These are phyloP conservation scores for Apostichopus parvimensis DNA, from an alignment of 35 echinoderm and acorn worm genomes.

Conservation along the genomic window DNA sequence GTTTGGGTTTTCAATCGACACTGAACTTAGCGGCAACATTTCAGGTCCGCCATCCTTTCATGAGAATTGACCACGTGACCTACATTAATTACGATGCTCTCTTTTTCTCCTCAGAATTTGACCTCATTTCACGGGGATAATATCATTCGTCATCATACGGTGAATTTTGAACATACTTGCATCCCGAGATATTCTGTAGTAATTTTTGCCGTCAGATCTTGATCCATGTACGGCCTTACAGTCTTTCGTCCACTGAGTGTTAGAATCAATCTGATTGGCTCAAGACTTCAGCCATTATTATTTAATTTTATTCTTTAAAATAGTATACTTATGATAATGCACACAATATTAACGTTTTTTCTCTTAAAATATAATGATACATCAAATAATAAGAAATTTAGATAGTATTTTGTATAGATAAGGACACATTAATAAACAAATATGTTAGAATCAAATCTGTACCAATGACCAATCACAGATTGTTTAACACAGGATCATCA, in stretches of 20 bases:
- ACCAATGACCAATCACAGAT: background rate
- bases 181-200: background rate
- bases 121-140: background rate
- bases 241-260: background rate
- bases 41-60: conserved; percentile 97
- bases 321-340: background rate
- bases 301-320: background rate
- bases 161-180: background rate
- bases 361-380: background rate
- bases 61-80: conserved; percentile 97
- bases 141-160: background rate
- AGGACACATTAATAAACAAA: background rate
- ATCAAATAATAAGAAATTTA: too few species aligned
- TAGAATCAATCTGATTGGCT: conserved; percentile 16
- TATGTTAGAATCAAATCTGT: background rate
- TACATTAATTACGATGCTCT: conserved; percentile 1
- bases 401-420: too few species aligned
- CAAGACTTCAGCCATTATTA: background rate
- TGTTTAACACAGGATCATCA: background rate
- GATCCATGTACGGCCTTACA: background rate
- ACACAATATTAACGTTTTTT: background rate
- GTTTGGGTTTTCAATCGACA: conserved; percentile 60
- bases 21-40: conserved; percentile 49
- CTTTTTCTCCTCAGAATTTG: background rate
- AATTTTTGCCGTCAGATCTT: conserved; percentile 39